phyloP scores from a whole-genome alignment of 2,797 vertebrate genomes.

The Phataginus tricuspis region DNA sequence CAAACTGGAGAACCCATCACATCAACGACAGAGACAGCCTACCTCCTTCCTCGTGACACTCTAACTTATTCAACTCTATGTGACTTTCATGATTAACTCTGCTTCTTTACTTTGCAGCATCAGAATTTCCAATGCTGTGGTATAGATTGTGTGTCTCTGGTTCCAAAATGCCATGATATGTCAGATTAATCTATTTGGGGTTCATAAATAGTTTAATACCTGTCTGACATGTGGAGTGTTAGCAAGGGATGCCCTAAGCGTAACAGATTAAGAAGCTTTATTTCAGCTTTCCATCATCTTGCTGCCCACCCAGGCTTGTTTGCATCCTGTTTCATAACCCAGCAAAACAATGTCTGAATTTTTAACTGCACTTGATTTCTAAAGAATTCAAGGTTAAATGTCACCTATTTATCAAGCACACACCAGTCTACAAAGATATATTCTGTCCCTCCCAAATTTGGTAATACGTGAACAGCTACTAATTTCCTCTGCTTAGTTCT shows the following conservation, averaged over 20 bases:
- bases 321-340: not conserved
- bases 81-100: not conserved
- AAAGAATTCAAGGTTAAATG: conserved; percentile 25
- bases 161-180: not conserved
- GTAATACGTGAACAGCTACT: conserved; percentile 8
- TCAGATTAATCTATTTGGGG: not conserved
- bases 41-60: not conserved
- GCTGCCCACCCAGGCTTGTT: not conserved
- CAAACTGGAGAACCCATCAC: not conserved
- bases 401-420: not conserved
- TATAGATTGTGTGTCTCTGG: not conserved
- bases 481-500: conserved; percentile 10
- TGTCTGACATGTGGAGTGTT: not conserved
- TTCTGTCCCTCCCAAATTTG: not conserved
- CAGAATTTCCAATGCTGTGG: not conserved
- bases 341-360: not conserved
- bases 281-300: conserved; percentile 17
- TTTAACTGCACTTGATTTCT: conserved; percentile 5
- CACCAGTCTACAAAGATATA: not conserved
- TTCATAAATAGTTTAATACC: not conserved
- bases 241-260: not conserved
- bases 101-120: not conserved
- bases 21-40: not conserved
- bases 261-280: not conserved
- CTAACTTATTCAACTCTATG: not conserved